Conservation (phyloP, 2,888 invertebrate species). For the Amphipoea lucens region DNA sequence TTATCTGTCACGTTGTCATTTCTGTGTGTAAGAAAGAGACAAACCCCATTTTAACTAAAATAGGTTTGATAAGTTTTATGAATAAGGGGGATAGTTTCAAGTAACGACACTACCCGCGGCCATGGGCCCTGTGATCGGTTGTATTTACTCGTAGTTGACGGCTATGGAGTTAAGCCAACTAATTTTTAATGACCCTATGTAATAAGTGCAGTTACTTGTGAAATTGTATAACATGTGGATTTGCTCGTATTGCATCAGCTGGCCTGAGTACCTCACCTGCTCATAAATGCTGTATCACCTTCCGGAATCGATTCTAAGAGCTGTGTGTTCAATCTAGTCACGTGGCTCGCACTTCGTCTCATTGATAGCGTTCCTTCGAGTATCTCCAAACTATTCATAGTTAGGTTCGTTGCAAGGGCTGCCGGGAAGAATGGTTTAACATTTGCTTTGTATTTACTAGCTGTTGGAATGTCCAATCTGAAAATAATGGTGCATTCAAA, state of each 20-base stretch:
- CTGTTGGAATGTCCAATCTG: constrained; percentile 5
- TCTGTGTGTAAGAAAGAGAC: too few species aligned
- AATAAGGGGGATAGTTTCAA: too few species aligned
- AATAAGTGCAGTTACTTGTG: too few species aligned
- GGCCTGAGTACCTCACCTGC: constrained; percentile 31
- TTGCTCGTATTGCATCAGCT: background rate
- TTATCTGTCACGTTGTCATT: too few species aligned
- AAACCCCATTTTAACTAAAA: too few species aligned
- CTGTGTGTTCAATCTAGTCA: constrained; percentile 39
- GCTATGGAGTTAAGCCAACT: too few species aligned
- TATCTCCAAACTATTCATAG: constrained; percentile 32
- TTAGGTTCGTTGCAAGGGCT: constrained; percentile 33
- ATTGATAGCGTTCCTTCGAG: constrained; percentile 33
- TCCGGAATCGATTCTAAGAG: constrained; percentile 40
- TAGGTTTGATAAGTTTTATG: too few species aligned
- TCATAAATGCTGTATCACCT: constrained; percentile 50
- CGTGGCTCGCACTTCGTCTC: constrained; percentile 32
- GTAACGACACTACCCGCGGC: too few species aligned
- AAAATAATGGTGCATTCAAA: constrained; percentile 5
- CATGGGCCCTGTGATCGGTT: too few species aligned
- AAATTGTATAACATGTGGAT: too few species aligned
- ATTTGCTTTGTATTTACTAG: background rate
- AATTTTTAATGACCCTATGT: too few species aligned
- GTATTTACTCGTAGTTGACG: too few species aligned
- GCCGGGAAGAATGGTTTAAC: constrained; percentile 27